phyloP scores from a whole-genome alignment of 2,888 invertebrate genomes.

The Melikaiella ostensackeni region DNA sequence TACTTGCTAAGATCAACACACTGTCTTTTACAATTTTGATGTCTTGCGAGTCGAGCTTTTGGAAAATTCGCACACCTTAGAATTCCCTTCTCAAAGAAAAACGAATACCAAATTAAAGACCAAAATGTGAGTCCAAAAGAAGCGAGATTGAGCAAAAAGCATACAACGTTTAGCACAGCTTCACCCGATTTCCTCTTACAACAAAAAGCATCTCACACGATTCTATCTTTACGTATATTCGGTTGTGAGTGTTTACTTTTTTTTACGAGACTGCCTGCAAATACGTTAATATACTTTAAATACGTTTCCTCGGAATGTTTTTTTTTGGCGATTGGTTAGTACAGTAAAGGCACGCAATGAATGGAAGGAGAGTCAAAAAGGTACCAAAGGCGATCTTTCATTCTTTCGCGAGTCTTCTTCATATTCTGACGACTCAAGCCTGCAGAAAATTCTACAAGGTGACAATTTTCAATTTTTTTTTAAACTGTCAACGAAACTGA shows the following conservation, averaged over 20 bases:
- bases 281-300: constrained; percentile 44
- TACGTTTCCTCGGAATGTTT: constrained; percentile 54
- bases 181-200: constrained; percentile 18
- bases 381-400: constrained; percentile 52
- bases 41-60: constrained; percentile 34
- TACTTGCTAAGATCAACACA: constrained; percentile 61
- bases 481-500: neutral
- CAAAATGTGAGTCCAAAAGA: neutral
- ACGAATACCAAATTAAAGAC: neutral
- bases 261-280: constrained; percentile 24
- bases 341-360: constrained; percentile 58
- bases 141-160: constrained; percentile 33
- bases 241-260: neutral
- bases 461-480: constrained; percentile 2
- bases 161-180: constrained; percentile 20
- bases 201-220: constrained; percentile 9
- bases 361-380: constrained; percentile 58
- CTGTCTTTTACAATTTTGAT: constrained; percentile 47
- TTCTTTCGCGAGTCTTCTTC: constrained; percentile 21
- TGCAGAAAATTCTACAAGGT: constrained; percentile 18
- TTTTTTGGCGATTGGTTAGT: constrained; percentile 55
- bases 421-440: constrained; percentile 8
- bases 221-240: constrained; percentile 15
- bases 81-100: neutral
- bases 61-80: neutral